Evolutionary conservation across 1,140 invertebrate species (phyloP).

Genomic region (Anoplolepis gracilipes): DNA sequence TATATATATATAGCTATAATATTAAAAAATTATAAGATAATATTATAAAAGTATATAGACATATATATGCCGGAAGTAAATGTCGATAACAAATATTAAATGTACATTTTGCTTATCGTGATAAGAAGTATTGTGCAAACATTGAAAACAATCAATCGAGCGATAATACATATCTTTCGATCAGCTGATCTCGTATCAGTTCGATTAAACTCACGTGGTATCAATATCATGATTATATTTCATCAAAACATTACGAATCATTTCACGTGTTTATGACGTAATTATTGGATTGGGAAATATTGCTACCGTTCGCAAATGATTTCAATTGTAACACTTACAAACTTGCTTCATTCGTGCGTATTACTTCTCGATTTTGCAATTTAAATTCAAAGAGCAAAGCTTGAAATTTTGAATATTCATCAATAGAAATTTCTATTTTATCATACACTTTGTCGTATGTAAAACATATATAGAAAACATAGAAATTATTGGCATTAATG

Average conservation of each 20-base stretch:
- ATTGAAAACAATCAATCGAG: neutral
- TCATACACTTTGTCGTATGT: too few species aligned
- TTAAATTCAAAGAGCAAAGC: too few species aligned
- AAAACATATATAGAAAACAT: too few species aligned
- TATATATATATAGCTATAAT: too few species aligned
- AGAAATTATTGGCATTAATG: too few species aligned
- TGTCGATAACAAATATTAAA: neutral
- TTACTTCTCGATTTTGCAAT: conserved; percentile 32
- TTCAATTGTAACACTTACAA: neutral
- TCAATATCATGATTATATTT: neutral
- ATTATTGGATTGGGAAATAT: neutral
- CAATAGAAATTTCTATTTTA: too few species aligned
- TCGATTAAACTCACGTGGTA: conserved; percentile 3
- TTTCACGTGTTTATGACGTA: neutral
- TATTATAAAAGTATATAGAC: too few species aligned
- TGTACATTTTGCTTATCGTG: too few species aligned
- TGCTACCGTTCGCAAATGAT: neutral
- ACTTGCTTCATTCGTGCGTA: neutral
- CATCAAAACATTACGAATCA: neutral
- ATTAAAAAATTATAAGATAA: neutral
- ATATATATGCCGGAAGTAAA: too few species aligned
- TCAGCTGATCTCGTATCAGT: neutral
- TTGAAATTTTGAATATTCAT: too few species aligned
- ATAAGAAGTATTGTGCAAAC: conserved; percentile 15
- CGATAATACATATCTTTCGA: neutral